Evolutionary conservation across 2,888 invertebrate species (phyloP).

Genomic region (Eilema griseolum): DNA sequence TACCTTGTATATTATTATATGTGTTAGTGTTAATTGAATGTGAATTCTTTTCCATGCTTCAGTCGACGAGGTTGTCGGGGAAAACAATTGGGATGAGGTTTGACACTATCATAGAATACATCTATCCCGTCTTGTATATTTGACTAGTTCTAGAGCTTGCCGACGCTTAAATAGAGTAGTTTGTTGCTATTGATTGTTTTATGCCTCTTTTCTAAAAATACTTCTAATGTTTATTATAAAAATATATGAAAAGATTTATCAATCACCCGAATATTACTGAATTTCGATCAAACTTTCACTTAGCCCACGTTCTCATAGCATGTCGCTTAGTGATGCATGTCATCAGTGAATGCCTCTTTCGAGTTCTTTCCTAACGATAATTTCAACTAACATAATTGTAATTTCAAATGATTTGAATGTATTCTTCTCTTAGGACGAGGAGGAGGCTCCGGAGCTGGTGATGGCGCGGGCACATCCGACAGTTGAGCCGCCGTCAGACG

Average conservation of each 20-base stretch:
- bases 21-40: conserved; percentile 39
- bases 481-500: conserved; percentile 78
- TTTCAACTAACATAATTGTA: not conserved
- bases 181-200: conserved; percentile 59
- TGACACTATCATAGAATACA: conserved; percentile 65
- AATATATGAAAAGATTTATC: not conserved
- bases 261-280: not conserved
- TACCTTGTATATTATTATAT: conserved; percentile 4
- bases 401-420: conserved; percentile 12
- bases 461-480: conserved; percentile 60
- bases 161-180: conserved; percentile 62
- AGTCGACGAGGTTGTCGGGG: conserved; percentile 82
- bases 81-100: conserved; percentile 81
- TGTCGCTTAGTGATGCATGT: conserved; percentile 50
- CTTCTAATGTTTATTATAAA: not conserved
- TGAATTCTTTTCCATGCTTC: conserved; percentile 78
- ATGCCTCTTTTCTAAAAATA: conserved; percentile 23
- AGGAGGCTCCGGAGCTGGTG: conserved; percentile 55
- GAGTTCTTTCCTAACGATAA: conserved; percentile 17
- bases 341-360: conserved; percentile 28
- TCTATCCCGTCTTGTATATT: conserved; percentile 47
- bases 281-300: conserved; percentile 23
- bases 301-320: conserved; percentile 52
- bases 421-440: conserved; percentile 51
- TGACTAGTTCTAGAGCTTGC: conserved; percentile 51